Evolutionary conservation across 2,888 invertebrate genomes (phyloP), one percentile per base, ranked within the genome.

Genomic region (Drosophila phalerata): DNA sequence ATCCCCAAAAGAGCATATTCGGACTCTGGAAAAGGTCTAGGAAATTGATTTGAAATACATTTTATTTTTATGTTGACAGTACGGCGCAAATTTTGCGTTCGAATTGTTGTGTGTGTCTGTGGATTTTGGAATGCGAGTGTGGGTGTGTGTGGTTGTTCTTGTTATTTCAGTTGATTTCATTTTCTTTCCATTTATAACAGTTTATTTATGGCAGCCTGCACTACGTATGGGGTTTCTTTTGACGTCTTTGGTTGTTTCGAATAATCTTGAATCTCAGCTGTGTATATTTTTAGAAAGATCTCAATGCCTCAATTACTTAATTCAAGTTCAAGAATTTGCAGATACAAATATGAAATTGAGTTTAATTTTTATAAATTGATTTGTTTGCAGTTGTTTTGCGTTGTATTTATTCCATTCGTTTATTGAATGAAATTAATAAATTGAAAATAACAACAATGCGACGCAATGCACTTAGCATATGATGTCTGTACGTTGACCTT

Each of bases 401-500:
- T 37, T 22, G 22, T n/a, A 38, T 19, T 25, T 40, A 17, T n/a
- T 37, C 15, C 15, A 13, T 48, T 68, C 42, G 55, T 68, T 63
- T 25, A 48, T 64, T 45, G 32, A 57, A 48, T 57, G 57, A 64
- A 63, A 9, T 56, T 56, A 47, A 45, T 30, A 22, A 38, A 48
- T n/a, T 30, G 51, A 42, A 55, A 51, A 57, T 11, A 62, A 47
- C 34, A 60, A 38, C 49, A 62, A 22, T 19, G 15, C 43, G 42
- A 19, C 32, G 56, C 56, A 60, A 15, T 77, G 71, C 67, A 63
- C 40, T 66, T 64, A 57, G 22, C 43, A 47, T 51, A 62, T 52
- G 32, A 25, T 52, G 40, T 19, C 60, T 75, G 89, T 81, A 56
- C 89, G 67, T 79, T 85, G 85, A 88, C 79, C 88, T 83, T 84